Conservation (phyloP, 2,888 invertebrate genomes). For the Coelinius sp. region DNA sequence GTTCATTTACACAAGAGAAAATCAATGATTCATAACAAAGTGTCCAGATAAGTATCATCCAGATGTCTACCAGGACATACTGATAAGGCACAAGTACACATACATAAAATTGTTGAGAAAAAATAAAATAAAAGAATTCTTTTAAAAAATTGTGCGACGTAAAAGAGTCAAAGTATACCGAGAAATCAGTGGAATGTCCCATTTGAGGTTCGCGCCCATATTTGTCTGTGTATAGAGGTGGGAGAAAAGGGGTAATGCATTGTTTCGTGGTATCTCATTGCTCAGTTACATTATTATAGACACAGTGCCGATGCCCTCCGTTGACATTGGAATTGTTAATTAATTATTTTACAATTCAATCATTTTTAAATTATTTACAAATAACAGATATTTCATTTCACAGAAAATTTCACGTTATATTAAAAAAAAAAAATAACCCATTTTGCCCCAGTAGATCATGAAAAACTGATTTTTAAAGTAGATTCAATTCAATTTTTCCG, state of each 20-base stretch:
- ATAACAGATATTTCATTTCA: too few species aligned
- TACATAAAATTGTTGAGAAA: too few species aligned
- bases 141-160: conserved; percentile 8
- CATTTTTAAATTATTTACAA: too few species aligned
- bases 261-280: conserved; percentile 67
- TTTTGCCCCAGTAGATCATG: too few species aligned
- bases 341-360: not conserved
- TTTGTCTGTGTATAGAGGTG: conserved; percentile 53
- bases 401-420: too few species aligned
- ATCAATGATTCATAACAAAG: not conserved
- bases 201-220: conserved; percentile 69
- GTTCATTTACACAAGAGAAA: not conserved
- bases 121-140: conserved; percentile 46
- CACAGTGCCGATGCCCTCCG: conserved; percentile 46
- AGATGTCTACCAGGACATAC: not conserved
- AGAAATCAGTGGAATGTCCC: conserved; percentile 69
- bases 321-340: conserved; percentile 19
- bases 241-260: conserved; percentile 65
- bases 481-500: too few species aligned
- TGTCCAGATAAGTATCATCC: not conserved
- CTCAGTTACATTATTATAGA: conserved; percentile 25
- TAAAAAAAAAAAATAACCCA: too few species aligned
- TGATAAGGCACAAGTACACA: conserved; percentile 3
- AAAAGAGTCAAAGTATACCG: conserved; percentile 54
- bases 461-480: too few species aligned